Conservation (phyloP, 2,888 invertebrate species). For the Macrophya alboannulata region DNA sequence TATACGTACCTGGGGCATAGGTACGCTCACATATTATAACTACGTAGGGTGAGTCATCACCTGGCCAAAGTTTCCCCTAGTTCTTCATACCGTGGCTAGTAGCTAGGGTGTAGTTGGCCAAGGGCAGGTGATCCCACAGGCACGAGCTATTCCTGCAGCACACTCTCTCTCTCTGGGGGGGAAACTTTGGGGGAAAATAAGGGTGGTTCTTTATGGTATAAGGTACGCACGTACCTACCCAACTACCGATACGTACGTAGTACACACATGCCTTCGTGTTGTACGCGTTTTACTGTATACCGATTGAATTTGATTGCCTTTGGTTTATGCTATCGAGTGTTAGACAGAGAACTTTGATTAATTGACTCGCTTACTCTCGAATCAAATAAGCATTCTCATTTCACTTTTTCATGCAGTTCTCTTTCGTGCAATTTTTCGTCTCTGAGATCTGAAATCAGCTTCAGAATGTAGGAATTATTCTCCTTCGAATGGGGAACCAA, state of each 20-base stretch:
- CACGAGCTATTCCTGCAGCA: slow-evolving; percentile 53
- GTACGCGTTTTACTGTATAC: background rate
- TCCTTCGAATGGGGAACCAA: background rate
- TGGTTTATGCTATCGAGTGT: background rate
- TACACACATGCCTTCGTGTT: background rate
- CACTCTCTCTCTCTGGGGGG: background rate
- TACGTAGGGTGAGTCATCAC: slow-evolving; percentile 77
- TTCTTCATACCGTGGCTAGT: background rate
- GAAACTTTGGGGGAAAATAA: slow-evolving; percentile 6
- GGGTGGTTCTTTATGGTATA: slow-evolving; percentile 25
- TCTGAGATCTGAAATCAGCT: background rate
- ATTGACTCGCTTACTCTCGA: background rate
- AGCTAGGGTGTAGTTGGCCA: slow-evolving; percentile 51
- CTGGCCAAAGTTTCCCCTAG: slow-evolving; percentile 67
- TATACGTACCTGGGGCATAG: no score
- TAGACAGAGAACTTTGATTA: background rate
- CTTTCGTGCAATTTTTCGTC: background rate
- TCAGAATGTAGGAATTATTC: background rate
- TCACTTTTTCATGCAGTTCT: no score
- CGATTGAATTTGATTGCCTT: background rate
- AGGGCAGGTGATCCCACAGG: slow-evolving; percentile 57
- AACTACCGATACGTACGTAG: background rate
- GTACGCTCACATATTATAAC: background rate
- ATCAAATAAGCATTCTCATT: background rate
- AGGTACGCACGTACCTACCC: background rate